phyloP scores from a whole-genome alignment of 2,113 vertebrate genomes.

The Strix aluco region DNA sequence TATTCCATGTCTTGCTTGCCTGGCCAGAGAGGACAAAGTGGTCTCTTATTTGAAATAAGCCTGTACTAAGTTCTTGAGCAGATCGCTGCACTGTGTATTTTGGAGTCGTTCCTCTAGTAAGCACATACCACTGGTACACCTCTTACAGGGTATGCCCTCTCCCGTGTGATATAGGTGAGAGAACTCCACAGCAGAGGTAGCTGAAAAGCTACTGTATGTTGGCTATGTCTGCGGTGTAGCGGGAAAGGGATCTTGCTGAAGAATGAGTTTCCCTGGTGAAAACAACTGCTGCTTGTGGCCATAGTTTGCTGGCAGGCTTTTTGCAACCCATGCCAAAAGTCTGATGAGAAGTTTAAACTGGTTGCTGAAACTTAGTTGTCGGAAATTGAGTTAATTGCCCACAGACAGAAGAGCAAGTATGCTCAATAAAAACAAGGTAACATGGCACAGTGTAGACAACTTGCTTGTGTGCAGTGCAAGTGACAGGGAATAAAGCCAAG shows the following conservation, averaged over 20 bases:
- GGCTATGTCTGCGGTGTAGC: background rate
- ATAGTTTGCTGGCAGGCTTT: constrained; percentile 29
- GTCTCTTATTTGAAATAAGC: constrained; percentile 25
- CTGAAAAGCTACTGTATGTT: constrained; percentile 39
- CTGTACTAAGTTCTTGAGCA: background rate
- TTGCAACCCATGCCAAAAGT: constrained; percentile 18
- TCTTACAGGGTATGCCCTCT: background rate
- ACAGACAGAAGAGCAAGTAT: constrained; percentile 20
- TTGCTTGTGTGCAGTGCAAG: background rate
- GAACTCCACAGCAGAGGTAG: background rate
- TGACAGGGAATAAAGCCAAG: background rate
- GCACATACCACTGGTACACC: background rate
- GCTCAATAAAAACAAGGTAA: background rate
- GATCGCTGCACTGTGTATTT: constrained; percentile 27
- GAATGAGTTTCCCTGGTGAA: constrained; percentile 17
- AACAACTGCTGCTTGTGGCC: constrained; percentile 44
- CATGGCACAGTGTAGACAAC: background rate
- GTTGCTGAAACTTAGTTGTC: constrained; percentile 37
- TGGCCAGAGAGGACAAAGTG: background rate
- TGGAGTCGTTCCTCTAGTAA: constrained; percentile 47
- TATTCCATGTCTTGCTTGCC: background rate
- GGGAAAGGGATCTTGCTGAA: background rate
- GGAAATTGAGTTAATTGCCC: constrained; percentile 38
- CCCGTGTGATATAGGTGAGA: background rate
- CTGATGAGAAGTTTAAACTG: constrained; percentile 32